Percentiles rank a stretch among this genome's conserved stretches.
phyloP scores from a whole-genome alignment of 2,888 invertebrate species.

The Synanthedon formicaeformis region DNA sequence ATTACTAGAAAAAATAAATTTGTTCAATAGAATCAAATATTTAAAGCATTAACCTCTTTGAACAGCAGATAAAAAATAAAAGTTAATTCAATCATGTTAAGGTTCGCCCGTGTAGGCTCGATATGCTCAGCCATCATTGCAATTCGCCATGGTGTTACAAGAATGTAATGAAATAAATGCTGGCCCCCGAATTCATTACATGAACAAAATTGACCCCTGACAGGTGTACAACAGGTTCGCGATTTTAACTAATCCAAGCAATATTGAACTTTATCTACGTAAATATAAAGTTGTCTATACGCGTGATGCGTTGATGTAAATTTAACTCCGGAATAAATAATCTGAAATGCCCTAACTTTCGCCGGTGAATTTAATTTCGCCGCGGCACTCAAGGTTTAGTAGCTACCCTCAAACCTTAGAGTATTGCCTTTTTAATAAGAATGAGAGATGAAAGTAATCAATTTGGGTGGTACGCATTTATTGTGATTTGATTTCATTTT shows the following conservation, averaged over 20 bases:
- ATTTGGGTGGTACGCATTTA: no score
- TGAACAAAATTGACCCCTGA: conserved; percentile 25
- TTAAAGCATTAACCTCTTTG: no score
- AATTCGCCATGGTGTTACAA: background rate
- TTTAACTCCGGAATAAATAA: conserved; percentile 34
- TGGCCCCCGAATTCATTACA: conserved; percentile 26
- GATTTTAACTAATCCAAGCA: background rate
- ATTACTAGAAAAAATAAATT: no score
- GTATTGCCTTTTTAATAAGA: background rate
- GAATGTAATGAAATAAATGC: conserved; percentile 16
- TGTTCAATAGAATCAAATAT: no score
- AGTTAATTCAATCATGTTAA: no score
- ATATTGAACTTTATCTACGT: background rate
- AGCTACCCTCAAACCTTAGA: background rate
- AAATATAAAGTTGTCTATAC: background rate
- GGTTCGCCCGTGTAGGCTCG: no score
- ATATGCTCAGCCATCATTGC: background rate
- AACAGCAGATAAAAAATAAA: no score
- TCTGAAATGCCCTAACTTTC: conserved; percentile 18
- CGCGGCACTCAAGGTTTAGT: conserved; percentile 3
- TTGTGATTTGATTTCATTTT: no score
- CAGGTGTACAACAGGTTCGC: conserved; percentile 12
- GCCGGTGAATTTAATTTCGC: conserved; percentile 28
- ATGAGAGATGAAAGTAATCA: background rate
- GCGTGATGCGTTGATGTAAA: conserved; percentile 8